These are phyloP conservation scores for Torymus auratus DNA, from an alignment of 2,888 invertebrate species.

Conservation along the genomic window DNA sequence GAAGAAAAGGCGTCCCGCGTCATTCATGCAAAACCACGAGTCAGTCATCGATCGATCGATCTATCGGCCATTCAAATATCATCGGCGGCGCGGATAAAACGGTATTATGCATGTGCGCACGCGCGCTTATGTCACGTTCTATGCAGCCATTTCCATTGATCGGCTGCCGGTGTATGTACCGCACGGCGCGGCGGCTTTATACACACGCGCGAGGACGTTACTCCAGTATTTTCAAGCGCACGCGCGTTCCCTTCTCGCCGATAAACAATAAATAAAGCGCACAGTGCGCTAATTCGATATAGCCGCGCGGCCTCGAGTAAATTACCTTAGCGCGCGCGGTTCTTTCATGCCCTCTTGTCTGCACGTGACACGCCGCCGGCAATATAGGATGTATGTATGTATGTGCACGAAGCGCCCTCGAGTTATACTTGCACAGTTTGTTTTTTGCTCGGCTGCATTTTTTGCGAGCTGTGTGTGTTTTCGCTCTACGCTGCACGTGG, in stretches of 20 bases:
- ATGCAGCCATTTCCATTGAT: too few species aligned
- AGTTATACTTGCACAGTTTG: background rate
- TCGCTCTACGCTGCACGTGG: background rate
- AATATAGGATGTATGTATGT: background rate
- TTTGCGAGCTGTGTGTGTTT: background rate
- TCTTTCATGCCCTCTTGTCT: background rate
- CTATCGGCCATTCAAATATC: constrained; percentile 34
- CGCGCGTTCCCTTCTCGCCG: background rate
- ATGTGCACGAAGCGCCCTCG: constrained; percentile 13
- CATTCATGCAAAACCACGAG: constrained; percentile 6
- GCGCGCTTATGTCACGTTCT: background rate
- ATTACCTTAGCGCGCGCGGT: constrained; percentile 19
- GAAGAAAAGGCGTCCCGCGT: constrained; percentile 18
- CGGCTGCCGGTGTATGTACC: too few species aligned
- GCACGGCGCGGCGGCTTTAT: constrained; percentile 7
- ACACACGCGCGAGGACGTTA: constrained; percentile 23
- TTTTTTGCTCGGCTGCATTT: constrained; percentile 1
- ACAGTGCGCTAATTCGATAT: constrained; percentile 12
- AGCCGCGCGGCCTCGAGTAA: constrained; percentile 42
- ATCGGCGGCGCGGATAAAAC: background rate
- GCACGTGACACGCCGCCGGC: constrained; percentile 49
- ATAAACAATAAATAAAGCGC: constrained; percentile 50
- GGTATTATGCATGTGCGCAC: constrained; percentile 10
- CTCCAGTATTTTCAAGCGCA: constrained; percentile 28
- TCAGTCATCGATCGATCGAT: constrained; percentile 21